Percentiles rank a stretch among this genome's conserved stretches.
These are phyloP conservation scores for Falco cherrug DNA, from an alignment of 2,797 vertebrate genomes.

Conservation along the genomic window DNA sequence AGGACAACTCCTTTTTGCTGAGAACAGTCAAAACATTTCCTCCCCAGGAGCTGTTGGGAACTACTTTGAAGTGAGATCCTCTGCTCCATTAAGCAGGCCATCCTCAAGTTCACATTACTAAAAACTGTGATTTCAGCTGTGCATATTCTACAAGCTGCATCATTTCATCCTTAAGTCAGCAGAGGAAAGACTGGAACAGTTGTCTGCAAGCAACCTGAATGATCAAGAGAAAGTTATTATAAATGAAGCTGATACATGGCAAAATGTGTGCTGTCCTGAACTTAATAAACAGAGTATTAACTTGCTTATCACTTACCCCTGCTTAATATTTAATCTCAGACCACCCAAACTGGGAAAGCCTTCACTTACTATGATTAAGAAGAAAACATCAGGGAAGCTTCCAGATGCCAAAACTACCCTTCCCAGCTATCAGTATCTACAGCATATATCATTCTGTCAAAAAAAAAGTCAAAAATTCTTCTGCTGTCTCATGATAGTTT, in stretches of 20 bases:
- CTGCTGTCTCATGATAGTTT: not conserved
- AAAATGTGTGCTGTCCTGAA: not conserved
- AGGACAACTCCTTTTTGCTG: not conserved
- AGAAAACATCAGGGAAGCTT: not conserved
- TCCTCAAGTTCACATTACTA: not conserved
- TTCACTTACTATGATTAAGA: not conserved
- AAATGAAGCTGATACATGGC: not conserved
- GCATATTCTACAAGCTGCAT: not conserved
- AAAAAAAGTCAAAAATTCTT: not conserved
- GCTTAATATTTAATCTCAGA: not conserved
- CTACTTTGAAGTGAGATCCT: not conserved
- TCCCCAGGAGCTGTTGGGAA: not conserved
- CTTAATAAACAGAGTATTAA: not conserved
- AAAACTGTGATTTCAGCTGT: not conserved
- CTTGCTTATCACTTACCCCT: not conserved
- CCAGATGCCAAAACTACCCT: not conserved
- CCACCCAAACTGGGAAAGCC: not conserved
- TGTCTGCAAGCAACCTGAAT: not conserved
- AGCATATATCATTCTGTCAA: too few relatives aligned
- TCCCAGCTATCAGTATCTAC: not conserved
- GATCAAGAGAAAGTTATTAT: not conserved
- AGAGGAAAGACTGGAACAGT: not conserved
- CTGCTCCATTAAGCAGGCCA: not conserved
- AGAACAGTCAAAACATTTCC: not conserved
- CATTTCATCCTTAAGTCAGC: not conserved